Conservation (phyloP, 1,140 invertebrate genomes). For the Aphidius gifuensis region DNA sequence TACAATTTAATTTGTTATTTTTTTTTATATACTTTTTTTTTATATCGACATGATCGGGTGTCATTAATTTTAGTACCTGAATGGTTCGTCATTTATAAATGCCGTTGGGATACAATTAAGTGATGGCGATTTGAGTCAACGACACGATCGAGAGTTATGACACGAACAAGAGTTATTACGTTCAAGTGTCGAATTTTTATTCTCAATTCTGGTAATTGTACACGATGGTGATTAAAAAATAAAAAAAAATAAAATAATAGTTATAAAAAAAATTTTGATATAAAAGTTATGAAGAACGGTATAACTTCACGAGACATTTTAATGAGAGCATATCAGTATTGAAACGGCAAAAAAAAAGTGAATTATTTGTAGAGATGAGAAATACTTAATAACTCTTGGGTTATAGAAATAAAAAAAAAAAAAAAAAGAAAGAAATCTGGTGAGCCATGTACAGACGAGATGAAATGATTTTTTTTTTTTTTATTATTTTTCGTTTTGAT, state of each 20-base stretch:
- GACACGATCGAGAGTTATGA: neutral
- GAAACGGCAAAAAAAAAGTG: too few species aligned
- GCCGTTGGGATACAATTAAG: slow-evolving; percentile 22
- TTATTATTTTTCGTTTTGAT: too few species aligned
- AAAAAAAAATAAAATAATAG: slow-evolving; percentile 1
- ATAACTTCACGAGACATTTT: too few species aligned
- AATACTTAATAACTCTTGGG: too few species aligned
- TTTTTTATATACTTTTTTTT: neutral
- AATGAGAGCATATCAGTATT: too few species aligned
- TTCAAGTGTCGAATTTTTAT: neutral
- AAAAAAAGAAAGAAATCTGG: too few species aligned
- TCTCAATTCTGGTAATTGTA: neutral
- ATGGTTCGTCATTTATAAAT: slow-evolving; percentile 23
- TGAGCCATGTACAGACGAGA: too few species aligned
- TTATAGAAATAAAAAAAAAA: too few species aligned
- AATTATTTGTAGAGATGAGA: too few species aligned
- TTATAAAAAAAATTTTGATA: neutral
- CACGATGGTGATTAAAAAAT: neutral
- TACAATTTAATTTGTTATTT: neutral
- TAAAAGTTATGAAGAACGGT: too few species aligned
- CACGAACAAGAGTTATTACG: neutral
- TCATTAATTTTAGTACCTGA: slow-evolving; percentile 24
- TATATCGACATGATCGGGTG: slow-evolving; percentile 17
- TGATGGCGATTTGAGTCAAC: slow-evolving; percentile 9
- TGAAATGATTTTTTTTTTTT: too few species aligned